Evolutionary conservation across 2,888 invertebrate genomes (phyloP).

Genomic region (Andrena bicolor): DNA sequence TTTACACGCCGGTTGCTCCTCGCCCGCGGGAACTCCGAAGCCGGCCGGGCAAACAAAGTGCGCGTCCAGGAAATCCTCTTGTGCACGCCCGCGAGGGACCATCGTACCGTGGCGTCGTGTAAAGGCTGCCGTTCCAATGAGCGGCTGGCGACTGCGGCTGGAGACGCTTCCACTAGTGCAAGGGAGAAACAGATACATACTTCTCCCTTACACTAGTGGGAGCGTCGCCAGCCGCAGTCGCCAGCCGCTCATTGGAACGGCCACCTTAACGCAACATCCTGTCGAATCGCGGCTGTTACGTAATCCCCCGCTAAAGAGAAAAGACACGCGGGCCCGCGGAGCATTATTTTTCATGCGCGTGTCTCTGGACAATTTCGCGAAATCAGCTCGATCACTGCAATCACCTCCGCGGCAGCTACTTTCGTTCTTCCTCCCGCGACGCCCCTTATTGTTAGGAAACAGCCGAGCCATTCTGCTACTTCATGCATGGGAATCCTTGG

Average conservation of each 20-base stretch:
- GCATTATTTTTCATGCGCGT: slow-evolving; percentile 8
- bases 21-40: not conserved
- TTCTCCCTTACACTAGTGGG: too few relatives aligned
- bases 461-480: slow-evolving; percentile 4
- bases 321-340: slow-evolving; percentile 1
- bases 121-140: too few relatives aligned
- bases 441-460: slow-evolving; percentile 31
- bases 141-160: too few relatives aligned
- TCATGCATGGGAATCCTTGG: not conserved
- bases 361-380: slow-evolving; percentile 33
- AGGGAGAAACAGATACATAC: too few relatives aligned
- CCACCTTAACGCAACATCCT: slow-evolving; percentile 59
- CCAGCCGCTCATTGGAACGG: too few relatives aligned
- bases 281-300: slow-evolving; percentile 42
- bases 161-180: too few relatives aligned
- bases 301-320: slow-evolving; percentile 21
- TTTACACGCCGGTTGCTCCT: not conserved
- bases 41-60: not conserved
- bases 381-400: slow-evolving; percentile 38
- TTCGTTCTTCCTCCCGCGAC: slow-evolving; percentile 42
- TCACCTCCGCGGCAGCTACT: slow-evolving; percentile 40
- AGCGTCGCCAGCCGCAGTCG: too few relatives aligned
- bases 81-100: not conserved
- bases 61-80: slow-evolving; percentile 19
- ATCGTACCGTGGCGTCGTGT: slow-evolving; percentile 33